phyloP scores from a whole-genome alignment of 2,888 invertebrate species.

The Colostygia pectinataria region DNA sequence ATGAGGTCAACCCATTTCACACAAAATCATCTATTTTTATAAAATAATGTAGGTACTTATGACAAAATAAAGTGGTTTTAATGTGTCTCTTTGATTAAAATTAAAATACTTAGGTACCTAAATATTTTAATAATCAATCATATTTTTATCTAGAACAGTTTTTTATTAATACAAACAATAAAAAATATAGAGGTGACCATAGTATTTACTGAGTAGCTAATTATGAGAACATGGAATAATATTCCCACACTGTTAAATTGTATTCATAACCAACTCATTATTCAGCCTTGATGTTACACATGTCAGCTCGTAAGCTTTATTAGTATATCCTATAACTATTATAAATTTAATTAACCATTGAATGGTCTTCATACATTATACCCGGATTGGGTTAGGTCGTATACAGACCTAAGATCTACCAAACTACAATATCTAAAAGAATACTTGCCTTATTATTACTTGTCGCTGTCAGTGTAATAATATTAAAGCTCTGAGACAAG shows the following conservation, averaged over 20 bases:
- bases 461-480: too few relatives aligned
- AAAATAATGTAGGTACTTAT: too few relatives aligned
- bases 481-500: too few relatives aligned
- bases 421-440: too few relatives aligned
- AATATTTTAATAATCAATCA: not conserved
- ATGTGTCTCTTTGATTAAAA: not conserved
- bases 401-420: too few relatives aligned
- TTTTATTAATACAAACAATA: too few relatives aligned
- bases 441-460: too few relatives aligned
- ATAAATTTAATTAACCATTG: not conserved
- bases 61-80: not conserved
- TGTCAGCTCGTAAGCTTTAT: slow-evolving; percentile 43
- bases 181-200: too few relatives aligned
- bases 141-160: too few relatives aligned
- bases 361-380: not conserved
- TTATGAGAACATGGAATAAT: too few relatives aligned
- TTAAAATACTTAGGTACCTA: not conserved
- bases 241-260: slow-evolving; percentile 9
- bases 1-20: slow-evolving; percentile 13
- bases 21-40: not conserved
- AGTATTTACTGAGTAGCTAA: too few relatives aligned
- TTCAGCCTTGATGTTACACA: slow-evolving; percentile 56
- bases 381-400: too few relatives aligned
- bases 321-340: not conserved
- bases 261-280: slow-evolving; percentile 35